Evolutionary conservation across 1,140 invertebrate species (phyloP), one percentile per base, ranked within the genome.

Genomic region (Calephelis nemesis): DNA sequence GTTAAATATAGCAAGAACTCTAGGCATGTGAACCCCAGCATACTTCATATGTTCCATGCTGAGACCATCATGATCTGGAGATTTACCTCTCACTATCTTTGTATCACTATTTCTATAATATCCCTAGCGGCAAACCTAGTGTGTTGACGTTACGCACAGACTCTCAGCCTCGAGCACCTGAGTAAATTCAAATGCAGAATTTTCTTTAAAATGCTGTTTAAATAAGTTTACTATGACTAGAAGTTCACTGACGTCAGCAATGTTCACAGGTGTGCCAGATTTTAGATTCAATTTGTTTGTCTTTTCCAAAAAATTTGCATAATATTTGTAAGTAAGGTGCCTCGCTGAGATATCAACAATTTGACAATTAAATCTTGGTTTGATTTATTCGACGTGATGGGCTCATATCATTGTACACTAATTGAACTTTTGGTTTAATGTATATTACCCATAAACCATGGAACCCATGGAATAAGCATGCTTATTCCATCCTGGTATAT

Each of bases 271-370:
- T 30, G 30, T 42, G 19, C 65, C 62, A 15, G 54, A 45, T 67
- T 54, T 52, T 47, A n/a, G n/a, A n/a, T 67, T 67, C 15, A 60
- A 42, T 60, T 67, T 19, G 15, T 19, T 19, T 19, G 65, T 67
- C 7, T 40, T 10, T 62, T 67, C 39, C 45, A 52, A 67, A 49
- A 67, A 67, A 1, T 12, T 12, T 42, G 52, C 47, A 60, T 62
- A 62, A 39, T 48, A 11, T 48, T 62, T 60, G 15, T 52, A 19
- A 39, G n/a, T 9, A 60, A 45, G 49, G n/a, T 60, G 5, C 10
- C n/a, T 10, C 12, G 30, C 45, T 6, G 47, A 7, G 11, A 15
- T 69, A 15, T 63, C 15, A 39, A 47, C 13, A 4, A 42, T 62
- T 62, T 62, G 60, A 62, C 39, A 40, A 13, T 62, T 13, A 62